Conservation (phyloP, 2,888 invertebrate genomes). For the Tachina grossa region DNA sequence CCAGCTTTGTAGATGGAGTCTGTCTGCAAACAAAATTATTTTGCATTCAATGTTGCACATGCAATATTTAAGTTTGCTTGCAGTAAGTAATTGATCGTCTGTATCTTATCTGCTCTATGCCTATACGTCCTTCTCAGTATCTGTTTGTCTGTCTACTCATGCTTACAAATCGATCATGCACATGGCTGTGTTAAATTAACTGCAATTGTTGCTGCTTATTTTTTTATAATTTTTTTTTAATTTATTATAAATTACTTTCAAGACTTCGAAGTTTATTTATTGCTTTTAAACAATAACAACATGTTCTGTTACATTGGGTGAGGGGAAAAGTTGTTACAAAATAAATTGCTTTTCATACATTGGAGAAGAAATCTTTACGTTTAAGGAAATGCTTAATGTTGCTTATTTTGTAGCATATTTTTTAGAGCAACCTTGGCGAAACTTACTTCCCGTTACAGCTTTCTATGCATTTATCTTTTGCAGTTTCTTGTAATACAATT, state of each 20-base stretch:
- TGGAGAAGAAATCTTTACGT: no score
- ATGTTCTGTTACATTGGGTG: slow-evolving; percentile 44
- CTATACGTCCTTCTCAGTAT: not conserved
- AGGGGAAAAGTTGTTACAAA: not conserved
- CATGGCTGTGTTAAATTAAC: slow-evolving; percentile 54
- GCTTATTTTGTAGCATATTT: no score
- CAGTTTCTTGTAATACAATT: no score
- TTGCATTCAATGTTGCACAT: slow-evolving; percentile 45
- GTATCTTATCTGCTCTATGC: slow-evolving; percentile 3
- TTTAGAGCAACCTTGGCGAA: no score
- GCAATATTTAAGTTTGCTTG: slow-evolving; percentile 38
- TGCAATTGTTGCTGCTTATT: slow-evolving; percentile 23
- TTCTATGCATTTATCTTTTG: no score
- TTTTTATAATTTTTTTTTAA: slow-evolving; percentile 3
- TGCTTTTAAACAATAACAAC: no score
- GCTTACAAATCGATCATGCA: slow-evolving; percentile 65
- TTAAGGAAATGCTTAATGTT: no score
- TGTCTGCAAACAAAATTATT: not conserved
- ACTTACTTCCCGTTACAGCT: no score
- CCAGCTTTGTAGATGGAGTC: not conserved
- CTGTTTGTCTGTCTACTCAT: slow-evolving; percentile 43
- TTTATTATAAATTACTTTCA: slow-evolving; percentile 45
- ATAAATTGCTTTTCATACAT: not conserved
- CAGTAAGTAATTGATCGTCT: slow-evolving; percentile 19
- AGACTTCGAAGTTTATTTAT: slow-evolving; percentile 33